phyloP scores from a whole-genome alignment of 1,140 invertebrate genomes.

The Drosophila littoralis region DNA sequence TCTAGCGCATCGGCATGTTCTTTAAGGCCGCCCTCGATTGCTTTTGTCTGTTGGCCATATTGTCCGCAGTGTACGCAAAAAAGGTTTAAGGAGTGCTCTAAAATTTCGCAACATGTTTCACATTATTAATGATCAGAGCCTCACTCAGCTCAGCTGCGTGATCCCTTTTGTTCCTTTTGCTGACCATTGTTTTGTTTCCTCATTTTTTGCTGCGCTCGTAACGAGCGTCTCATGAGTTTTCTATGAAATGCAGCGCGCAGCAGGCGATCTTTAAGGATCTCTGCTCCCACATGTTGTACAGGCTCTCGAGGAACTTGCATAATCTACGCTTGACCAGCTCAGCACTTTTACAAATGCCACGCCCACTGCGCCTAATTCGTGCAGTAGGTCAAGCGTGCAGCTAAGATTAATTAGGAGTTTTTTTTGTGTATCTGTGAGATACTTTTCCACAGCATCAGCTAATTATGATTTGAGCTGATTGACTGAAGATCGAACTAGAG shows the following conservation, averaged over 20 bases:
- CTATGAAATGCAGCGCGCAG: slow-evolving; percentile 42
- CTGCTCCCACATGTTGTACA: slow-evolving; percentile 51
- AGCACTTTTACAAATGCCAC: slow-evolving; percentile 17
- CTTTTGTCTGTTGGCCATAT: slow-evolving; percentile 74
- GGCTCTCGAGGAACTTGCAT: slow-evolving; percentile 37
- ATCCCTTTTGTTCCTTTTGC: slow-evolving; percentile 32
- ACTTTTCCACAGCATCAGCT: background rate
- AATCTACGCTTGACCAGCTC: slow-evolving; percentile 56
- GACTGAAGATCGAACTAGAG: too few relatives aligned
- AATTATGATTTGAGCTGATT: background rate
- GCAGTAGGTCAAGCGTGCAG: slow-evolving; percentile 58
- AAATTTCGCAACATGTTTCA: slow-evolving; percentile 79
- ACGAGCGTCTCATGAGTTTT: slow-evolving; percentile 62
- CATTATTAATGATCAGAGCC: slow-evolving; percentile 69
- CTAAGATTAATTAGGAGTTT: slow-evolving; percentile 43
- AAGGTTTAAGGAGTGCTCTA: slow-evolving; percentile 64
- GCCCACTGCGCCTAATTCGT: slow-evolving; percentile 41
- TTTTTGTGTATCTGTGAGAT: slow-evolving; percentile 1
- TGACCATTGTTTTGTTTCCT: slow-evolving; percentile 31
- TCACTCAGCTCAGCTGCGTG: slow-evolving; percentile 15
- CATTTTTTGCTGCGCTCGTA: slow-evolving; percentile 36
- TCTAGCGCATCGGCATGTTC: slow-evolving; percentile 9
- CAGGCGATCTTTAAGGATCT: slow-evolving; percentile 24
- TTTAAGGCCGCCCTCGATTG: slow-evolving; percentile 48
- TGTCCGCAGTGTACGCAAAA: slow-evolving; percentile 48